phyloP scores from a whole-genome alignment of 2,113 vertebrate species.

The Rhinolophus sinicus region DNA sequence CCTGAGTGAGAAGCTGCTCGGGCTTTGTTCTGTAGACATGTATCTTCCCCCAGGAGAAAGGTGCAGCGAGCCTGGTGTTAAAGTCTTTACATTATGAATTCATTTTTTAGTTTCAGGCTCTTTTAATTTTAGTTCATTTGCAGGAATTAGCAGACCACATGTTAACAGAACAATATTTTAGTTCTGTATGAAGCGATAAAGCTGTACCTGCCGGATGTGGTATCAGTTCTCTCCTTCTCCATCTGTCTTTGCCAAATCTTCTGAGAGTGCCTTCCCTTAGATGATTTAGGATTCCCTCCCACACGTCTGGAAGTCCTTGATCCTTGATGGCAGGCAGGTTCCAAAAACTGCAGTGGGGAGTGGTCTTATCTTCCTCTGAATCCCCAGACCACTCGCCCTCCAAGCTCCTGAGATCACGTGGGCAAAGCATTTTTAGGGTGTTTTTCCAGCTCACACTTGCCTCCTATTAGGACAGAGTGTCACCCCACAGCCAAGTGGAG shows the following conservation, averaged over 20 bases:
- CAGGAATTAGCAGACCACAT: background rate
- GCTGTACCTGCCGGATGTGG: background rate
- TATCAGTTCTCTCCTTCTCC: background rate
- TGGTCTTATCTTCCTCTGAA: background rate
- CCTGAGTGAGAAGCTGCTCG: background rate
- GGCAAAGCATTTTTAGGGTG: background rate
- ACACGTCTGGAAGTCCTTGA: too few species aligned
- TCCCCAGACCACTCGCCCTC: background rate
- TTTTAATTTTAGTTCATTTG: background rate
- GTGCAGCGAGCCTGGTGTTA: background rate
- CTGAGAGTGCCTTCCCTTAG: background rate
- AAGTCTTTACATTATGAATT: background rate
- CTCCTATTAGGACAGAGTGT: background rate
- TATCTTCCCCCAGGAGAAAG: background rate
- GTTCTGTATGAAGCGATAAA: background rate
- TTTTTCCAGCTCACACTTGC: background rate
- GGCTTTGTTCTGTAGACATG: background rate
- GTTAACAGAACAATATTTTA: slow-evolving; percentile 12
- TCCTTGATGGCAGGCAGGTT: background rate
- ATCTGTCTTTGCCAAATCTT: background rate
- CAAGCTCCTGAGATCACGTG: background rate
- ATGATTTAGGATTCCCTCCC: background rate
- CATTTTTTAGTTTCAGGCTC: background rate
- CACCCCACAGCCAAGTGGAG: background rate
- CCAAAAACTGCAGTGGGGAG: background rate